These are phyloP conservation scores for Nerophis ophidion DNA, from an alignment of 2,113 vertebrate species.

Conservation along the genomic window DNA sequence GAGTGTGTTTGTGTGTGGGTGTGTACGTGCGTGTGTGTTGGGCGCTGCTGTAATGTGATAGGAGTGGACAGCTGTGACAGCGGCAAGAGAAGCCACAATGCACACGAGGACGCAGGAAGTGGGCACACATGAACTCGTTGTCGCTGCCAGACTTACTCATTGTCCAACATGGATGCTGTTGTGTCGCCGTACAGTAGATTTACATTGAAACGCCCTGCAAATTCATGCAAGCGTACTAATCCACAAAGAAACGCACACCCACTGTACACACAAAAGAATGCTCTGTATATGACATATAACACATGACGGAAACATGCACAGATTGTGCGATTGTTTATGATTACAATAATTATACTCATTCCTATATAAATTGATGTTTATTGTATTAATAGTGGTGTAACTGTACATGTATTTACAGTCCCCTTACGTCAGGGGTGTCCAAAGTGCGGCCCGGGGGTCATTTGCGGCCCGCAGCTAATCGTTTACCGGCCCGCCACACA, in stretches of 20 bases:
- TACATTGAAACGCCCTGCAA: constrained; percentile 29
- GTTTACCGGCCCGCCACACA: no score
- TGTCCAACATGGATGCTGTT: constrained; percentile 45
- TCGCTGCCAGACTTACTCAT: constrained; percentile 48
- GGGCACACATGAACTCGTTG: constrained; percentile 55
- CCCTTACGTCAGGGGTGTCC: no score
- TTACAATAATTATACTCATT: no score
- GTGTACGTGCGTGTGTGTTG: constrained; percentile 1
- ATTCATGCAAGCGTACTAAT: not conserved
- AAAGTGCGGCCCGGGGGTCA: no score
- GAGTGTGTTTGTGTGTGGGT: not conserved
- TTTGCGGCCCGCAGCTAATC: no score
- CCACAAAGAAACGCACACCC: constrained; percentile 5
- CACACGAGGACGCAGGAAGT: constrained; percentile 47
- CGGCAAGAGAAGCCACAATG: constrained; percentile 45
- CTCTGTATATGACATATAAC: no score
- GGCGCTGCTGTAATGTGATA: constrained; percentile 36
- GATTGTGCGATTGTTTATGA: no score
- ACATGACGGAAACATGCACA: no score
- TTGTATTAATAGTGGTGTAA: no score
- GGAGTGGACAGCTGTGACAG: constrained; percentile 54
- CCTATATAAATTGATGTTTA: no score
- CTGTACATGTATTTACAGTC: no score
- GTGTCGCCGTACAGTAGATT: constrained; percentile 8
- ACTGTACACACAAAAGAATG: no score